Percentiles rank a stretch among this genome's conserved stretches.
phyloP scores from a whole-genome alignment of 2,113 vertebrate genomes.

The Pterocles burchelli region DNA sequence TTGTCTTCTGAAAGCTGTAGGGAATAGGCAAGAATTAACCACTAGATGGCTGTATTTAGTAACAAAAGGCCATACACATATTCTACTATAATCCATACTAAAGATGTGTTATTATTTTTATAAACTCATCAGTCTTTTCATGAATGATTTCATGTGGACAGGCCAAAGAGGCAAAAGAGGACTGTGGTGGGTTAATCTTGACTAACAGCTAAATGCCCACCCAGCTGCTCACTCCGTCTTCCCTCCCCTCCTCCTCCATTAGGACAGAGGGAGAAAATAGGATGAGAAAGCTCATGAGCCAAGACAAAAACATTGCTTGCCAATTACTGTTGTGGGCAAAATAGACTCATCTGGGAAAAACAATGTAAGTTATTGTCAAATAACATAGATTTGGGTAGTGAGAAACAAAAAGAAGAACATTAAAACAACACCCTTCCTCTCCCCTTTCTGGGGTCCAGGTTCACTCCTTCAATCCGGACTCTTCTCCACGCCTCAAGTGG shows the following conservation, averaged over 20 bases:
- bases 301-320: neutral
- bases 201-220: neutral
- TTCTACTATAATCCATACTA: rapidly evolving
- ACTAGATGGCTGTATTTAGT: constrained; percentile 66
- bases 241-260: neutral
- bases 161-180: neutral
- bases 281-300: neutral
- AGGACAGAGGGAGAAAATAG: neutral
- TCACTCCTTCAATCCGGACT: neutral
- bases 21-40: neutral
- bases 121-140: neutral
- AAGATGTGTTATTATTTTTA: neutral
- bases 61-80: neutral
- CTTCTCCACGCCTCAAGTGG: neutral
- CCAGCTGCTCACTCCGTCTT: neutral
- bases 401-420: neutral
- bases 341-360: neutral
- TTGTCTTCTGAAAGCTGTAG: neutral
- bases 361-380: neutral
- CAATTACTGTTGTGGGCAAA: neutral
- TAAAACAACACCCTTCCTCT: neutral
- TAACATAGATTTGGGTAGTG: neutral
- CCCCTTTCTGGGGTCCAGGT: neutral
- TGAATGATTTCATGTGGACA: neutral
- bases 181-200: neutral